phyloP scores from a whole-genome alignment of 2,888 invertebrate species.

The Polydrusus tereticollis region DNA sequence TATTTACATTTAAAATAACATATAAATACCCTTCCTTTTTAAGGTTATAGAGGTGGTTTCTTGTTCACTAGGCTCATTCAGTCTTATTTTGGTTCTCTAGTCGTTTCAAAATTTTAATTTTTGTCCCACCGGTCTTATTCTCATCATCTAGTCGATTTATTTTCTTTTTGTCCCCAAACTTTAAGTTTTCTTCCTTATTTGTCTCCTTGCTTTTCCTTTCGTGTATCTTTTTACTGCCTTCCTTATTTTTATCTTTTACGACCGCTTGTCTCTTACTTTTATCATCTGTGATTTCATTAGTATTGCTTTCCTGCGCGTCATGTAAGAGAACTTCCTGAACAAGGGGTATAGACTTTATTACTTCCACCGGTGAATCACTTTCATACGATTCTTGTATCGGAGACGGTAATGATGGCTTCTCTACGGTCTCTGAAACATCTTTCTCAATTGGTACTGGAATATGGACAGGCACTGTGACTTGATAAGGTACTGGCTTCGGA shows the following conservation, averaged over 20 bases:
- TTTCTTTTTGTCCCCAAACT: background rate
- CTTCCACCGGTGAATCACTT: constrained; percentile 16
- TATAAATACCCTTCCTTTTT: no score
- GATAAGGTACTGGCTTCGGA: constrained; percentile 11
- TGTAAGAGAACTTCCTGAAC: background rate
- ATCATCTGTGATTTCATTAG: background rate
- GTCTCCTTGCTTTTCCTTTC: background rate
- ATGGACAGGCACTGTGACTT: constrained; percentile 43
- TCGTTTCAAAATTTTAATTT: background rate
- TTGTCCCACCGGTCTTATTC: background rate
- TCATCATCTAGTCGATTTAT: background rate
- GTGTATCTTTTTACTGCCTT: background rate
- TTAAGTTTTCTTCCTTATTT: background rate
- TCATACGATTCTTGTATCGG: constrained; percentile 62
- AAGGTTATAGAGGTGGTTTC: no score
- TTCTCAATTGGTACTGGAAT: constrained; percentile 75
- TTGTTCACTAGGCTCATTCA: no score
- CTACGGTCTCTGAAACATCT: constrained; percentile 78
- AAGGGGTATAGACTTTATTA: background rate
- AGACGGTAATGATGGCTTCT: constrained; percentile 77
- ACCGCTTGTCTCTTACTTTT: constrained; percentile 16
- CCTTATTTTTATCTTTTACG: background rate
- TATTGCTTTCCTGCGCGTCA: constrained; percentile 1
- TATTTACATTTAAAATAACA: no score
- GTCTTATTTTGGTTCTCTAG: background rate